Evolutionary conservation across 2,113 vertebrate genomes (phyloP).

Genomic region (Sylvia atricapilla): DNA sequence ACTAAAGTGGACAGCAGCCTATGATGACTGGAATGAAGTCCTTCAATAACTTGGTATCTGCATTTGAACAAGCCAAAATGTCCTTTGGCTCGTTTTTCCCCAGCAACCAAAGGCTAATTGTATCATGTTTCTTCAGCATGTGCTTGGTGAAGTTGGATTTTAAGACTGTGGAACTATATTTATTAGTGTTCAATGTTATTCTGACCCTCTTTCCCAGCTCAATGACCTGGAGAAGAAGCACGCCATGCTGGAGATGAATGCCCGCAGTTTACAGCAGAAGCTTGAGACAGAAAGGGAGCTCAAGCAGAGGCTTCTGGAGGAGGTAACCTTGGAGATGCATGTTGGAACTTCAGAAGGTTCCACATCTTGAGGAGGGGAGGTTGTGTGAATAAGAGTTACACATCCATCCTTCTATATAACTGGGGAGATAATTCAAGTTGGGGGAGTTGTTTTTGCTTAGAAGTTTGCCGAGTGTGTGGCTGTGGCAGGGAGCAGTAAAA

Average conservation of each 20-base stretch:
- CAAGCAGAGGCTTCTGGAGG: slow-evolving; percentile 94
- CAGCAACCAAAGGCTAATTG: neutral
- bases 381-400: neutral
- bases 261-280: slow-evolving; percentile 95
- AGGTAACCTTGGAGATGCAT: slow-evolving; percentile 75
- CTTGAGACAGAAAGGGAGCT: slow-evolving; percentile 95
- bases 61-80: neutral
- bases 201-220: slow-evolving; percentile 72
- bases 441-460: neutral
- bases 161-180: neutral
- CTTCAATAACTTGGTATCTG: neutral
- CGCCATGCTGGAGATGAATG: slow-evolving; percentile 96
- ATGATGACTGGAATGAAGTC: neutral
- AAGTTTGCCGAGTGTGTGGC: neutral
- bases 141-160: neutral
- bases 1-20: neutral
- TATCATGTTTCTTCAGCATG: neutral
- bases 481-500: neutral
- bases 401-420: neutral
- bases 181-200: neutral
- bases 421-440: neutral
- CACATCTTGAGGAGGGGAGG: neutral
- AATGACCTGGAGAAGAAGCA: slow-evolving; percentile 98
- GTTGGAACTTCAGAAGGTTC: slow-evolving; percentile 1
- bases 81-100: neutral